Evolutionary conservation across 2,113 vertebrate species (phyloP), one percentile per base, ranked within the genome.

Genomic region (Oenanthe melanoleuca): DNA sequence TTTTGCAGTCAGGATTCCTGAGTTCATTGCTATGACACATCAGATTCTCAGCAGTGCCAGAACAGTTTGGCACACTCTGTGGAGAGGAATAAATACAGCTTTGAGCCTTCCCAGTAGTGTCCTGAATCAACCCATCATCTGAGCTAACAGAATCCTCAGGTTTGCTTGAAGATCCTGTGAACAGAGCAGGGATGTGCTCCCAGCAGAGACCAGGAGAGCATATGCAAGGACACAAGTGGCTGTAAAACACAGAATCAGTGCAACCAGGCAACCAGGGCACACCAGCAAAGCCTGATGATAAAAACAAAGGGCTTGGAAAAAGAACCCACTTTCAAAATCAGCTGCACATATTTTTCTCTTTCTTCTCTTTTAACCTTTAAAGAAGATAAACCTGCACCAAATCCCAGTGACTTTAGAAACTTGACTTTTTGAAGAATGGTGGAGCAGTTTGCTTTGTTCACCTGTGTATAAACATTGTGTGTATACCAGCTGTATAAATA

Each of bases 401-500:
- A 92, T 67, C 71, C 61, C 44, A 72, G 33, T 88, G 66, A 44
- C 1, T 3, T 64, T 69, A 56, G 75, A 72, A 67, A 56, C 20
- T 44, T 45, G 49, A 64, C 55, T 80, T 75, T 2, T 19, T 9
- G 28, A 21, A 34, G 59, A 56, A 67, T 8, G n/a, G 14, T 22
- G 26, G 29, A 50, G 33, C 24, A 69, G 33, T 34, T 75, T 66
- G 53, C 75, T 86, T 95, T 94, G 59, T 83, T 91, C 89, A 33
- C 55, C 37, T 69, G 29, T 75, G 16, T 52, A n/a, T 33, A 82
- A 85, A 53, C 16, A 18, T 37, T 15, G 4, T 22, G 49, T 75
- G 38, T 52, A 14, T 73, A 47, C 5, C 70, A 95, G 42, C 86
- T 95, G 60, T 65, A 81, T 47, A 92, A 96, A 90, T 37, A 88